phyloP scores from a whole-genome alignment of 92 coral and sea anemone species.

The Micromussa lordhowensis region DNA sequence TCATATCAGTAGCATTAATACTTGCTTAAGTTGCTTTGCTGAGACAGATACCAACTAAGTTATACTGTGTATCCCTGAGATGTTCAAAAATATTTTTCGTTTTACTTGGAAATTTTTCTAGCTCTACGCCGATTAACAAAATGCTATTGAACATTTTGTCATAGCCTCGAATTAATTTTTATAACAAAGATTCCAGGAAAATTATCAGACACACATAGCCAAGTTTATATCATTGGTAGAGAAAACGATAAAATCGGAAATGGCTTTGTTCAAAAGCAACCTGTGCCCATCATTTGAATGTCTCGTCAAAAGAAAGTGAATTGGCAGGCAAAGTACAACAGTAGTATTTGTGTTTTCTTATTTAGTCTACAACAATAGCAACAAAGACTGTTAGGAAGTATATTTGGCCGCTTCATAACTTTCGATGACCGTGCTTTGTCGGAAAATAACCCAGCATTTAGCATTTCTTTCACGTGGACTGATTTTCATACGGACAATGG shows the following conservation, averaged over 20 bases:
- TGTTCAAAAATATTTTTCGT: background rate
- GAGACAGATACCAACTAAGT: background rate
- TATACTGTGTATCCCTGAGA: background rate
- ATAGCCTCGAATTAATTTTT: background rate
- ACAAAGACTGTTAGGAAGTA: constrained; percentile 14
- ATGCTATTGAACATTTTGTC: background rate
- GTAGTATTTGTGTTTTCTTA: constrained; percentile 6
- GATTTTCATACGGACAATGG: constrained; percentile 8
- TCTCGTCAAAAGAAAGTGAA: constrained; percentile 2
- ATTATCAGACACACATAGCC: background rate
- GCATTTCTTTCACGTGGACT: constrained; percentile 7
- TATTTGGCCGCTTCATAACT: constrained; percentile 15
- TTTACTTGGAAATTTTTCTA: background rate
- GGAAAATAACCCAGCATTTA: constrained; percentile 8
- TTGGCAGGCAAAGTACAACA: constrained; percentile 8
- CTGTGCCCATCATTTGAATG: background rate
- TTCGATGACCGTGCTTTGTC: background rate
- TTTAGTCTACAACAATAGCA: background rate
- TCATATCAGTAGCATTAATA: background rate
- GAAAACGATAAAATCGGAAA: constrained; percentile 16
- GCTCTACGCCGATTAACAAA: background rate
- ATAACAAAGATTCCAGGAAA: background rate
- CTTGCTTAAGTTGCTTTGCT: background rate
- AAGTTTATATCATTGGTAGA: constrained; percentile 12
- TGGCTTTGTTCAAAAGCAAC: constrained; percentile 23